Evolutionary conservation across 2,797 vertebrate genomes (phyloP).

Genomic region (Xyrichtys novacula): DNA sequence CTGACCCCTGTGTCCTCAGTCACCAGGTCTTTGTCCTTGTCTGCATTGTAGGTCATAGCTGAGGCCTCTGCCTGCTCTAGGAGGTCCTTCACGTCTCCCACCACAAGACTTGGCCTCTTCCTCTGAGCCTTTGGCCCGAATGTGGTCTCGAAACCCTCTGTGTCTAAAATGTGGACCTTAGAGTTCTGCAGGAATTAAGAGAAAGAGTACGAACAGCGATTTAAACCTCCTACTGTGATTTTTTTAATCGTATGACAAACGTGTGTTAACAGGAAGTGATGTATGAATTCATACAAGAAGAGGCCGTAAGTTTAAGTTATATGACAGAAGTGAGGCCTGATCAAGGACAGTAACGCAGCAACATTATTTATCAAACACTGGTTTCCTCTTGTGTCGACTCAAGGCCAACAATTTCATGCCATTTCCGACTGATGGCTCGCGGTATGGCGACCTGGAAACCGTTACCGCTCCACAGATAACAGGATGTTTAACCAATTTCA

Average conservation of each 20-base stretch:
- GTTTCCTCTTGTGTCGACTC: background rate
- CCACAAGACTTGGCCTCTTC: constrained; percentile 92
- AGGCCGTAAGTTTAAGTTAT: background rate
- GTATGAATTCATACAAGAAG: no score
- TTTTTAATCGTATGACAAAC: no score
- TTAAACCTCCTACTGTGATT: background rate
- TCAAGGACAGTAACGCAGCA: background rate
- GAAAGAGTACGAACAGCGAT: background rate
- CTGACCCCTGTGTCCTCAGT: constrained; percentile 93
- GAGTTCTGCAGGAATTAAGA: constrained; percentile 85
- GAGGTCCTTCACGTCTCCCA: constrained; percentile 90
- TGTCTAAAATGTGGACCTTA: constrained; percentile 98
- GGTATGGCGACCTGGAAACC: background rate
- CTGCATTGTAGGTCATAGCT: constrained; percentile 83
- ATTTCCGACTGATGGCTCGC: background rate
- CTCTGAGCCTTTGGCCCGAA: constrained; percentile 97
- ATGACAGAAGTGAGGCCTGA: background rate
- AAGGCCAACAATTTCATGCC: background rate
- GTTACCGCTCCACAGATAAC: background rate
- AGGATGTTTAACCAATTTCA: constrained; percentile 6
- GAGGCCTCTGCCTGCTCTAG: constrained; percentile 89
- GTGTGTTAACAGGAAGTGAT: no score
- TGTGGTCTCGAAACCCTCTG: constrained; percentile 94
- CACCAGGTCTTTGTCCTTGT: constrained; percentile 92
- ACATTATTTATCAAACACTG: background rate